Percentiles rank a stretch among this genome's conserved stretches.
phyloP scores from a whole-genome alignment of 2,797 vertebrate species.

The Meriones psammophilus region DNA sequence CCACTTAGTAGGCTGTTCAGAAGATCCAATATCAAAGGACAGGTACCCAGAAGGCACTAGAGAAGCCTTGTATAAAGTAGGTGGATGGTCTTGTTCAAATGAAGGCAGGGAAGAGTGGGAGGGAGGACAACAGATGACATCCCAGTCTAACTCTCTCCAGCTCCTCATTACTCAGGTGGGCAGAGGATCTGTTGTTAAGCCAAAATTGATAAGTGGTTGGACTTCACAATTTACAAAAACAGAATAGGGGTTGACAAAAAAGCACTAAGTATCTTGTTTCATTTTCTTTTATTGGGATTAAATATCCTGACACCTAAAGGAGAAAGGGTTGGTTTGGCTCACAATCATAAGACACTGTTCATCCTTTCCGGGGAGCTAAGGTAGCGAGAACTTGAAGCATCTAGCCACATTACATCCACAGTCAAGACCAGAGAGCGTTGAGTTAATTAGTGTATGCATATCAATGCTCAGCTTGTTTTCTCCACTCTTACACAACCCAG shows the following conservation, averaged over 20 bases:
- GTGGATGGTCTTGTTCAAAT: no score
- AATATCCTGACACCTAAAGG: background rate
- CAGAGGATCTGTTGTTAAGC: background rate
- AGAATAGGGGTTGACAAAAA: background rate
- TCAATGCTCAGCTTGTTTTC: background rate
- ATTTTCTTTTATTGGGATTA: background rate
- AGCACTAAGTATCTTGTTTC: background rate
- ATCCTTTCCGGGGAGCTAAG: background rate
- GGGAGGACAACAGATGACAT: background rate
- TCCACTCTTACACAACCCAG: no score
- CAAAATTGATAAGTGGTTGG: background rate
- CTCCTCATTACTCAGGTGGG: background rate
- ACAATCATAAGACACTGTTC: background rate
- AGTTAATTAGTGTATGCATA: background rate
- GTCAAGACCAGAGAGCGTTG: background rate
- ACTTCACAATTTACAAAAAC: background rate
- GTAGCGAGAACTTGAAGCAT: background rate
- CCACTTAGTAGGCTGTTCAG: no score
- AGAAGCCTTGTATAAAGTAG: background rate
- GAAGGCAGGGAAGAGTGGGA: no score
- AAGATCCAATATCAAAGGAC: background rate
- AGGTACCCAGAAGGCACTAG: background rate
- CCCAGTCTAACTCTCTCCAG: background rate
- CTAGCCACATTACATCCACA: background rate
- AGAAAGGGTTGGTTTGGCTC: background rate